A percentile compares a stretch with the other conserved stretches of the same genome.
phyloP scores from a whole-genome alignment of 2,797 vertebrate genomes.

The Psittacula derbiana region DNA sequence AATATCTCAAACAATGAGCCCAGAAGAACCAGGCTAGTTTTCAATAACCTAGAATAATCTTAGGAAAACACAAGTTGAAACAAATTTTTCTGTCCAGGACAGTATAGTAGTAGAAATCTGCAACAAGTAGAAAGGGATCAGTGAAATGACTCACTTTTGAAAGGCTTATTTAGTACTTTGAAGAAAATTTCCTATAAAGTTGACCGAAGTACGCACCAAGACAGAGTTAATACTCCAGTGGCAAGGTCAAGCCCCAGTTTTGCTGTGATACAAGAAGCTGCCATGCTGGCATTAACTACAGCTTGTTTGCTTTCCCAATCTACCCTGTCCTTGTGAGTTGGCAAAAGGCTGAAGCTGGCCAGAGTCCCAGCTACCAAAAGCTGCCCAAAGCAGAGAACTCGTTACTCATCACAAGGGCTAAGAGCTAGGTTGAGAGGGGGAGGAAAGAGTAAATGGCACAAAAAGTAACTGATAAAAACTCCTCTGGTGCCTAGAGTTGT shows the following conservation, averaged over 20 bases:
- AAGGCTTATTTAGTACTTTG: background rate
- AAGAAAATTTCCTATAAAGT: background rate
- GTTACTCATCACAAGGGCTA: background rate
- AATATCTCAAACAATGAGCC: background rate
- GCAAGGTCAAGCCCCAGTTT: background rate
- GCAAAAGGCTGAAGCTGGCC: conserved; percentile 16
- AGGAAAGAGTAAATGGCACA: background rate
- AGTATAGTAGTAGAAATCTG: background rate
- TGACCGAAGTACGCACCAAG: background rate
- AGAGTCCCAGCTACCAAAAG: conserved; percentile 21
- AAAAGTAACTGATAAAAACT: background rate
- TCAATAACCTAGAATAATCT: background rate
- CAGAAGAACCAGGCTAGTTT: background rate
- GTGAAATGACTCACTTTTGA: background rate
- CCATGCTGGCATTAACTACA: background rate
- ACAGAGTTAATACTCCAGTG: conserved; percentile 1
- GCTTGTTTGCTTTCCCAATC: conserved; percentile 32
- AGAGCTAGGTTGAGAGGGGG: background rate
- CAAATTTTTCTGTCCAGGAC: background rate
- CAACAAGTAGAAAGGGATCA: background rate
- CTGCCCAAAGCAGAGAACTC: background rate
- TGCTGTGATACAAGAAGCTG: background rate
- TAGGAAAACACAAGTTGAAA: background rate
- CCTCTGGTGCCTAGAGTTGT: background rate
- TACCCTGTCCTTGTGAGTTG: background rate